These are phyloP conservation scores for Eueremaeus valkanovi DNA, from an alignment of 2,888 invertebrate species.

Conservation along the genomic window DNA sequence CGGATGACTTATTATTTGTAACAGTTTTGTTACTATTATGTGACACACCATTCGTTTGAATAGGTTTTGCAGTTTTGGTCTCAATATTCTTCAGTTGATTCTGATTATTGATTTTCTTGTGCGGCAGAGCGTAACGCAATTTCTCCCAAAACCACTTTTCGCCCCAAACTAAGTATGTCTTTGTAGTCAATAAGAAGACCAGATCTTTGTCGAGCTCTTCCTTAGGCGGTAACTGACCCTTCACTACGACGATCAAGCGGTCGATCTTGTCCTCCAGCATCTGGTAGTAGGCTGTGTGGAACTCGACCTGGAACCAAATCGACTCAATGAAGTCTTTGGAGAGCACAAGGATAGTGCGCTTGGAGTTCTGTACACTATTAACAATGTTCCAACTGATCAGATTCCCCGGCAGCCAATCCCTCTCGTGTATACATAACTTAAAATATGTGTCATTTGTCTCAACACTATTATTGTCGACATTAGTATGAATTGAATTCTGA, in stretches of 20 bases:
- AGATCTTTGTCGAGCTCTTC: constrained; percentile 48
- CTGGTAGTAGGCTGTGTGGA: constrained; percentile 49
- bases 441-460: constrained; percentile 38
- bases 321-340: constrained; percentile 48
- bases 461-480: not conserved
- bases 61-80: not conserved
- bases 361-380: constrained; percentile 48
- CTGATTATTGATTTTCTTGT: constrained; percentile 38
- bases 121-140: constrained; percentile 49
- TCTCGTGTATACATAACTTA: constrained; percentile 48
- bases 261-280: constrained; percentile 49
- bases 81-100: constrained; percentile 5
- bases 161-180: constrained; percentile 48
- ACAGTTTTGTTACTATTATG: constrained; percentile 7
- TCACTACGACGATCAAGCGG: constrained; percentile 48
- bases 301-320: constrained; percentile 49
- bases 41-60: not conserved
- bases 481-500: not conserved
- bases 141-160: constrained; percentile 50
- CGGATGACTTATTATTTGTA: constrained; percentile 32
- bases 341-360: constrained; percentile 48
- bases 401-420: constrained; percentile 49
- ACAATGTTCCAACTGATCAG: constrained; percentile 49
- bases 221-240: constrained; percentile 48
- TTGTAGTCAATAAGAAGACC: constrained; percentile 47